Percentiles rank a stretch among this genome's conserved stretches.
Evolutionary conservation across 2,888 invertebrate genomes (phyloP).

Genomic region (Parascotia fuliginaria): DNA sequence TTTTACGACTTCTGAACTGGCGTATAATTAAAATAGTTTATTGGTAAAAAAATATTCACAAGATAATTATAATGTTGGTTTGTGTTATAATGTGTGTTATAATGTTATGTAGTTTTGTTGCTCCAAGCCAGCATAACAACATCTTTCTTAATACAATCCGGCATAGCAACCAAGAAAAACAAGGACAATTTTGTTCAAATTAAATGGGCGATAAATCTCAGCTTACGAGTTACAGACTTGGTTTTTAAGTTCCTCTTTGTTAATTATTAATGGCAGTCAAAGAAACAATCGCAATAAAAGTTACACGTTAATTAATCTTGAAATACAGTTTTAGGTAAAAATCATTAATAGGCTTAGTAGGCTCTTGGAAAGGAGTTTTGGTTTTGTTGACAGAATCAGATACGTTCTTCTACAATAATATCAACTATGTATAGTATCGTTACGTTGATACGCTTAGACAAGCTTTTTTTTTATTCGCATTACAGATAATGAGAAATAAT

Average conservation of each 20-base stretch:
- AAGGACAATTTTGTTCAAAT: constrained; percentile 31
- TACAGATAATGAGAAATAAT: too few species aligned
- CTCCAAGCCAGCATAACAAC: background rate
- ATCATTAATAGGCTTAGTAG: background rate
- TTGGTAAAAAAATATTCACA: too few species aligned
- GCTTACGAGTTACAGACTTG: constrained; percentile 25
- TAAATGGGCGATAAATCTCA: constrained; percentile 39
- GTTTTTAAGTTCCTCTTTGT: constrained; percentile 31
- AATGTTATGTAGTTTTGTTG: too few species aligned
- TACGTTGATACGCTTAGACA: too few species aligned
- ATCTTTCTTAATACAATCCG: background rate
- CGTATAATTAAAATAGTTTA: too few species aligned
- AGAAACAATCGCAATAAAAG: constrained; percentile 23
- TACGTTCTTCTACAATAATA: too few species aligned
- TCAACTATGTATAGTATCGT: too few species aligned
- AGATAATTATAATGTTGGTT: too few species aligned
- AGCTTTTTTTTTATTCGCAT: too few species aligned
- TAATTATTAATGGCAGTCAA: constrained; percentile 22
- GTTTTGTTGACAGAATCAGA: too few species aligned
- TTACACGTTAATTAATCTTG: constrained; percentile 30
- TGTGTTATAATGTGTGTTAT: too few species aligned
- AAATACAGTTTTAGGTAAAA: constrained; percentile 4
- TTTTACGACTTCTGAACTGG: too few species aligned
- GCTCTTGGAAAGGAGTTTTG: background rate
- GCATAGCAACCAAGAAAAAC: constrained; percentile 6